Evolutionary conservation across 1,140 invertebrate genomes (phyloP).

Genomic region (Orchesella cincta): DNA sequence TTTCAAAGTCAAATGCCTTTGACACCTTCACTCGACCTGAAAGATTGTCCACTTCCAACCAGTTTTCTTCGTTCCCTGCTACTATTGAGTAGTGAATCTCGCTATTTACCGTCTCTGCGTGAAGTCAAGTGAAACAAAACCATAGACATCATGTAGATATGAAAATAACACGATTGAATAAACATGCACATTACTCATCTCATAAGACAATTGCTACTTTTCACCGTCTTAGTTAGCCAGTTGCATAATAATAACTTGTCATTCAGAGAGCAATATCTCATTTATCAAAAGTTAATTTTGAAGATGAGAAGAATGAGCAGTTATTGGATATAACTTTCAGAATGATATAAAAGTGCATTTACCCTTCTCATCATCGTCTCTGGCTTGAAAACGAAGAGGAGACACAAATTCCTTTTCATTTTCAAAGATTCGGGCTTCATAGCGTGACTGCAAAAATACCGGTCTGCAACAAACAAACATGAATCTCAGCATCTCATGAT

Average conservation of each 20-base stretch:
- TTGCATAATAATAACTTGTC: no score
- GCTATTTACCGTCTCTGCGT: conserved; percentile 77
- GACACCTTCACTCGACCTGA: conserved; percentile 71
- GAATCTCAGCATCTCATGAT: conserved; percentile 19
- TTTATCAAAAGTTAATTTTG: not conserved
- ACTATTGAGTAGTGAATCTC: conserved; percentile 79
- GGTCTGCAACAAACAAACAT: conserved; percentile 56
- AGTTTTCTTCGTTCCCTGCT: conserved; percentile 67
- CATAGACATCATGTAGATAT: conserved; percentile 32
- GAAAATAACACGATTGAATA: not conserved
- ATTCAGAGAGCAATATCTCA: no score
- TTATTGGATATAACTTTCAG: not conserved
- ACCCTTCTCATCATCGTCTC: conserved; percentile 84
- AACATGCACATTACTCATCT: no score
- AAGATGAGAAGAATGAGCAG: not conserved
- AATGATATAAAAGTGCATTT: conserved; percentile 40
- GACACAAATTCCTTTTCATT: conserved; percentile 77
- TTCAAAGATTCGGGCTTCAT: conserved; percentile 80
- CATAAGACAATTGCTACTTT: no score
- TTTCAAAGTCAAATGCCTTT: conserved; percentile 77
- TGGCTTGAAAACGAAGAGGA: conserved; percentile 74
- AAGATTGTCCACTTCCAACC: conserved; percentile 78
- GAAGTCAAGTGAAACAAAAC: conserved; percentile 15
- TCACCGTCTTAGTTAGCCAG: no score
- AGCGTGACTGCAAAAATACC: conserved; percentile 76